Evolutionary conservation across 2,888 invertebrate species (phyloP), one percentile per base, ranked within the genome.

Genomic region (Caenorhabditis zanzibari): DNA sequence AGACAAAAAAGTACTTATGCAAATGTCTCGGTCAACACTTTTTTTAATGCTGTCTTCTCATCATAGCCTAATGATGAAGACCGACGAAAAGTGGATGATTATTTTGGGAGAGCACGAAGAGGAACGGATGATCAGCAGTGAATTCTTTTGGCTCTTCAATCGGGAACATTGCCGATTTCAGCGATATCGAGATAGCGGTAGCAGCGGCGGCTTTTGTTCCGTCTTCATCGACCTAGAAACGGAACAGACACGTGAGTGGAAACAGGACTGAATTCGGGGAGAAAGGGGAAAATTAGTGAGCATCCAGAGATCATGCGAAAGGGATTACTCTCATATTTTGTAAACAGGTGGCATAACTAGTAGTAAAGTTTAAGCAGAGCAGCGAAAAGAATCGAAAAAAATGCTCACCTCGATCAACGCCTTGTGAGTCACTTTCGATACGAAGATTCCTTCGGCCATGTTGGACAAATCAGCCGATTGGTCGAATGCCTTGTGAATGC

Each of bases 131-230:
- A 61, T 90, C 89, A n/a, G 89, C 90, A 12, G 0, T 56, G 85
- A 90, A 90, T 10, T 82, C 76, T 5, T 56, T 76, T 22, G 83
- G 80, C 26, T 84, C 81, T 32, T 63, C 52, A 12, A 63, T 12
- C 0, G 22, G 19, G 56, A 82, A 68, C 14, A 56, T 19, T n/a
- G 71, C 74, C 24, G 74, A 73, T 35, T 81, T 75, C 7, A 64
- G 47, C 9, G 66, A 59, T 44, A 88, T 71, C 10, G 76, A 54
- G 26, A 88, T 72, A 1, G 84, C 84, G 0, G 89, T 90, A 6
- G 89, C 88, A 10, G 90, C 90, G 10, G 90, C 89, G 5, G 90
- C 90, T 52, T 81, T 88, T 9, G 90, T 87, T 32, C 90, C 90
- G 52, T 82, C 79, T 44, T 90, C 90, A 71, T 90, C 89, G 12